Base-by-base conservation (phyloP, 2,797 vertebrate species). In the Pampus argenteus region DNA sequence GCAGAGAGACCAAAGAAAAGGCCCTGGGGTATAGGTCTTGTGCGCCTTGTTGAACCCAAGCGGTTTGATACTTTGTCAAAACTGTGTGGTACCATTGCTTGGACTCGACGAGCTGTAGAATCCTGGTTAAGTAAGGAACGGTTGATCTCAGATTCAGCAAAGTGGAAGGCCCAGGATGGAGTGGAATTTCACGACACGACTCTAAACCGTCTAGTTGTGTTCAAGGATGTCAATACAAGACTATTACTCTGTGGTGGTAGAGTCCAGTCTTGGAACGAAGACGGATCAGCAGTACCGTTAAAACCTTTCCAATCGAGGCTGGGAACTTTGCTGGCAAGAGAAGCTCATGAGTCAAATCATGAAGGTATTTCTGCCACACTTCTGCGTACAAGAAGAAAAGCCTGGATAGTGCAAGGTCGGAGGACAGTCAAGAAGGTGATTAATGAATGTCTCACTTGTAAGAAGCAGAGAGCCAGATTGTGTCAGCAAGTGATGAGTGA, bases 401-500 rank as follows among this genome's bases (percentile, higher is more conserved):
- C 54, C 7, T 73, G 75, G 76, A 25, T 70, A 0, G 15, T 78
- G 51, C 62, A 72, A 17, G 76, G 76, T 23, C 29, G 56, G 9
- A 73, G 69, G 10, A 50, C 7, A 44, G 70, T 72, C 2, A 72
- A 73, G 51, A 77, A 71, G 29, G 67, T 78, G 3, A 2, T 69
- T 2, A 76, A 64, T 7, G 13, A 69, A 2, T 75, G 55, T 11
- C 0, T 66, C 40, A 28, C 22, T 18, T 77, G 60, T 10, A 65
- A 5, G 23, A 65, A 65, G 62, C 60, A 40, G 2, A 66, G 50
- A 75, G 64, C 56, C 6, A 26, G 10, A 18, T 3, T 68, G 31
- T 79, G 66, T 13, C 38, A 40, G 55, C 49, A 75, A 36, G 28
- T 61, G 7, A 79, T 66, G 62, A 71, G 61, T 9, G 63, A 71